These are phyloP conservation scores for Macroglossus sobrinus DNA, from an alignment of 2,113 vertebrate species.

Conservation along the genomic window DNA sequence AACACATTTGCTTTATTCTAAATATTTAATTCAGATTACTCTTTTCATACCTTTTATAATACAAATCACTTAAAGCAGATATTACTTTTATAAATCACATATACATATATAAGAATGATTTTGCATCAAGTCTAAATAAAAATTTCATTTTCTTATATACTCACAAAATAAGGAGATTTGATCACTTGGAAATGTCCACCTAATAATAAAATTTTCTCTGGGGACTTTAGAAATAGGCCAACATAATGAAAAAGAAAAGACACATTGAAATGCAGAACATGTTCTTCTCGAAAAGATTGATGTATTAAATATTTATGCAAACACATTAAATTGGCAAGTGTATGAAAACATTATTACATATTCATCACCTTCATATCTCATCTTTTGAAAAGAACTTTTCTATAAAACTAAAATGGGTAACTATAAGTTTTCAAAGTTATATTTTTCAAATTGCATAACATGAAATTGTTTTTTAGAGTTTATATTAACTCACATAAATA, in stretches of 20 bases:
- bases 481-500: conserved; percentile 68
- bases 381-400: conserved; percentile 68
- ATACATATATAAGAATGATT: background rate
- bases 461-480: conserved; percentile 41
- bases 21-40: conserved; percentile 23
- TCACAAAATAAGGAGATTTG: conserved; percentile 4
- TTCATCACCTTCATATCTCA: conserved; percentile 76
- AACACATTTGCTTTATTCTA: conserved; percentile 24
- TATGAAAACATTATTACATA: conserved; percentile 80
- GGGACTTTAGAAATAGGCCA: conserved; percentile 56
- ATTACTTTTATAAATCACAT: conserved; percentile 27
- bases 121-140: background rate
- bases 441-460: conserved; percentile 57
- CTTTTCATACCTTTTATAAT: background rate
- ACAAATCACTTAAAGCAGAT: conserved; percentile 26
- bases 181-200: conserved; percentile 29
- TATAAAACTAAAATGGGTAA: conserved; percentile 67
- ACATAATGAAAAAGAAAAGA: conserved; percentile 60
- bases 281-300: conserved; percentile 76
- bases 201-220: conserved; percentile 65
- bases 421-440: conserved; percentile 59
- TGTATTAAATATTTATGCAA: conserved; percentile 84
- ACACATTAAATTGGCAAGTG: conserved; percentile 80
- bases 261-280: conserved; percentile 69
- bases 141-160: background rate